These are phyloP conservation scores for Remorina albescens DNA, from an alignment of 2,797 vertebrate genomes.

Conservation along the genomic window DNA sequence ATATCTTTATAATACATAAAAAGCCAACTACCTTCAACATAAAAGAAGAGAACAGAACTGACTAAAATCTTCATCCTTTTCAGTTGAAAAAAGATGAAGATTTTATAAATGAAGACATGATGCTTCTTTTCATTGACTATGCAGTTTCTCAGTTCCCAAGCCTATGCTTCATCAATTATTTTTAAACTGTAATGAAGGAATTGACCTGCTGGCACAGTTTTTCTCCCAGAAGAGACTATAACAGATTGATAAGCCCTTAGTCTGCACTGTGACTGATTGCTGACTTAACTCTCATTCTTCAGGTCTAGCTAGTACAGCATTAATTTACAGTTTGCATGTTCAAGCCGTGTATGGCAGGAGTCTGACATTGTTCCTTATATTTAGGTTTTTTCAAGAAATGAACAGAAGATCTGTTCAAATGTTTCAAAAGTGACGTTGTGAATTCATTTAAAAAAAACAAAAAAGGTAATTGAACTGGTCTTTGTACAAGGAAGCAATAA, in stretches of 20 bases:
- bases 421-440: not conserved
- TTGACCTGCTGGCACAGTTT: slow-evolving; percentile 60
- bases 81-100: slow-evolving; percentile 12
- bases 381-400: slow-evolving; percentile 1
- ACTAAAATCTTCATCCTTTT: not conserved
- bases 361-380: not conserved
- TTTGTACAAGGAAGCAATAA: slow-evolving; percentile 14
- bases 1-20: too few species aligned
- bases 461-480: not conserved
- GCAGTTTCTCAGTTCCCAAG: slow-evolving; percentile 45
- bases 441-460: slow-evolving; percentile 1
- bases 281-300: slow-evolving; percentile 54
- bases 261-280: slow-evolving; percentile 57
- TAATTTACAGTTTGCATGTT: slow-evolving; percentile 39
- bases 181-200: slow-evolving; percentile 65
- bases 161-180: slow-evolving; percentile 50
- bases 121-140: slow-evolving; percentile 57
- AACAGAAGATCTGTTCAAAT: not conserved
- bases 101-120: slow-evolving; percentile 40
- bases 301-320: slow-evolving; percentile 43
- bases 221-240: slow-evolving; percentile 50
- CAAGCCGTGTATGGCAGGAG: not conserved
- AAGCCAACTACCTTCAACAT: not conserved
- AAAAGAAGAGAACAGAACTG: not conserved
- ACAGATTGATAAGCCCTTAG: slow-evolving; percentile 65